Base-by-base conservation (phyloP, 2,888 invertebrate species). In the Leptinotarsa peninsularis region DNA sequence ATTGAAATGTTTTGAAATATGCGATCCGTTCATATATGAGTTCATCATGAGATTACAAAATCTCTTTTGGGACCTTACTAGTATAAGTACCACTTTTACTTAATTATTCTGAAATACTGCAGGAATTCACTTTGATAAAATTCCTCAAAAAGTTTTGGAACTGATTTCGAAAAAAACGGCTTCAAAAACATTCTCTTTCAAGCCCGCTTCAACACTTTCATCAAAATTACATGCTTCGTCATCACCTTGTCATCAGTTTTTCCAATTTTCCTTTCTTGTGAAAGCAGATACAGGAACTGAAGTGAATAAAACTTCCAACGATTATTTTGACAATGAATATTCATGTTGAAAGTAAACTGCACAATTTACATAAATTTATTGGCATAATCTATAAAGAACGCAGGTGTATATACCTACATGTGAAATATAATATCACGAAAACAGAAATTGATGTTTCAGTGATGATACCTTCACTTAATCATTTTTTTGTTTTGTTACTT, bases 211-310 rank as follows among this genome's bases (percentile, higher is more conserved):
- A 33, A 33, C 4, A 63, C 33, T 17, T 17, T 17, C 63, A 33
- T 63, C 15, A 63, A 33, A 4, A 63, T 33, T 63, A 63, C 56
- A 56, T 54, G 3, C 33, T 21, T 69, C 10, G 33, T 54, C 33
- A 54, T 33, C 56, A 43, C 54, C n/a, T 69, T 50, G 49, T 27
- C 27, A 4, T 27, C 27, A 27, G 33, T 15, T 56, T 69, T 69
- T 54, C 3, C 56, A 69, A 56, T 54, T 69, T 43, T 56, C 54
- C 68, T 69, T 54, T 33, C 18, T n/a, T n/a, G 14, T 17, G 10
- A 54, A 21, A 69, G 69, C 56, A 69, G 69, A 69, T 69, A 56
- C 33, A 69, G 56, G 49, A 43, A 69, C 69, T 18, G n/a, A 18
- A 43, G 13, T 21, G 56, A 69, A 69, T 69, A 43, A n/a, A 33